These are phyloP conservation scores for Ataeniobius toweri DNA, from an alignment of 2,797 vertebrate genomes.

Conservation along the genomic window DNA sequence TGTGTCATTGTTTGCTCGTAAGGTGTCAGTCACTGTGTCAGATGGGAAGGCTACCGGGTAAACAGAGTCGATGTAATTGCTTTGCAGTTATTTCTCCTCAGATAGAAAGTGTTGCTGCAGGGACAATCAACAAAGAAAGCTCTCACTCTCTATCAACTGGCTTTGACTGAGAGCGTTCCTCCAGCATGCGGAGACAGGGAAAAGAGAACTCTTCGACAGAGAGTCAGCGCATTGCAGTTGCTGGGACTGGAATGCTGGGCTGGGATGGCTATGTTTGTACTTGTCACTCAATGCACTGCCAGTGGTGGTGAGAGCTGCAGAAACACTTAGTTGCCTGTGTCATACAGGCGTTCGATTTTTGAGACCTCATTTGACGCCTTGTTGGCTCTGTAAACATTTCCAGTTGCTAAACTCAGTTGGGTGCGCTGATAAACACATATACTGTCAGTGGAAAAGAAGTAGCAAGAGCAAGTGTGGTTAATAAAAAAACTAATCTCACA, in stretches of 20 bases:
- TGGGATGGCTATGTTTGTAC: conserved; percentile 72
- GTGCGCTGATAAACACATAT: conserved; percentile 68
- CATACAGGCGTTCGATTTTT: conserved; percentile 74
- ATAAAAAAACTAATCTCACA: neutral
- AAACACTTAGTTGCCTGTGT: conserved; percentile 67
- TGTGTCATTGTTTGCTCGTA: conserved; percentile 30
- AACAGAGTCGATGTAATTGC: conserved; percentile 41
- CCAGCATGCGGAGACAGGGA: conserved; percentile 44
- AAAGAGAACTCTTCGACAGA: conserved; percentile 30
- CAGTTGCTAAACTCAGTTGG: conserved; percentile 74
- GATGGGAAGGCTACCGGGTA: conserved; percentile 10
- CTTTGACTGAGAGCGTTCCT: conserved; percentile 41
- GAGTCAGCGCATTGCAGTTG: conserved; percentile 21
- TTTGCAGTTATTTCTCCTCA: conserved; percentile 37
- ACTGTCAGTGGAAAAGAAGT: conserved; percentile 6
- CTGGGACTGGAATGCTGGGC: conserved; percentile 63
- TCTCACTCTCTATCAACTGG: conserved; percentile 43
- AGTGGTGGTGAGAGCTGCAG: conserved; percentile 61
- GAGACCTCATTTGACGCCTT: conserved; percentile 75
- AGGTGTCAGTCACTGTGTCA: conserved; percentile 48
- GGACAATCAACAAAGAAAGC: conserved; percentile 30
- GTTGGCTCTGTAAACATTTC: conserved; percentile 81
- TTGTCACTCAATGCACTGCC: conserved; percentile 78
- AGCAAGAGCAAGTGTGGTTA: neutral
- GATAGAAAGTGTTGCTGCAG: conserved; percentile 31